Conservation (phyloP, 2,113 vertebrate genomes). For the Corythornis cristatus region DNA sequence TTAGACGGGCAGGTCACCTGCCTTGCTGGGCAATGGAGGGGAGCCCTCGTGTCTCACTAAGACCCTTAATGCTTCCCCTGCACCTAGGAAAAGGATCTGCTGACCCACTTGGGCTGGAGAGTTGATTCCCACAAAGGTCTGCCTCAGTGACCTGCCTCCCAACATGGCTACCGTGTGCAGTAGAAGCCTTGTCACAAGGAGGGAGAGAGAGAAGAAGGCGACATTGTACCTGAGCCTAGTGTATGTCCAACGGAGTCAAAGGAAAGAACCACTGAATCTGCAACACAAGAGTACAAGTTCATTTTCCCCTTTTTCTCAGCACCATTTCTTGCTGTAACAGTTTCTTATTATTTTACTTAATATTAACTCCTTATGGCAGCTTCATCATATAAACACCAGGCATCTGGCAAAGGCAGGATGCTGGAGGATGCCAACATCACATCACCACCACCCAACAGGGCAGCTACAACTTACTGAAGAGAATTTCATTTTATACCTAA, state of each 20-base stretch:
- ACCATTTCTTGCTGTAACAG: neutral
- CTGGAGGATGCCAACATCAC: neutral
- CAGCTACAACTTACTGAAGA: neutral
- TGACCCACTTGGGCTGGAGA: neutral
- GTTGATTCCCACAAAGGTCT: neutral
- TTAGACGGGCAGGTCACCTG: neutral
- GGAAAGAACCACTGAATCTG: constrained; percentile 91
- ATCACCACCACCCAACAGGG: neutral
- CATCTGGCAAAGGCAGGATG: neutral
- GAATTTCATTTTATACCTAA: neutral
- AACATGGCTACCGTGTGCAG: constrained; percentile 67
- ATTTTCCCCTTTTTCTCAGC: constrained; percentile 67
- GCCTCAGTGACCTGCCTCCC: constrained; percentile 52
- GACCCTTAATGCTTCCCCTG: neutral
- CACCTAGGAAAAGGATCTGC: neutral
- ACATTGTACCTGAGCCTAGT: constrained; percentile 93
- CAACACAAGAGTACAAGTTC: constrained; percentile 94
- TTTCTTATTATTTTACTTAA: neutral
- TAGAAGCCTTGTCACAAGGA: constrained; percentile 50
- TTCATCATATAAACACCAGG: neutral
- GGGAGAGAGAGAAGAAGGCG: constrained; percentile 61
- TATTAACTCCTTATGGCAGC: neutral
- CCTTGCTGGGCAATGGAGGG: neutral
- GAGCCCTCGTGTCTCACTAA: accelerated
- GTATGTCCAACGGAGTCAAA: constrained; percentile 90